A percentile compares a stretch with the other conserved stretches of the same genome.
phyloP scores from a whole-genome alignment of 2,888 invertebrate genomes.

The Agrilus mali region DNA sequence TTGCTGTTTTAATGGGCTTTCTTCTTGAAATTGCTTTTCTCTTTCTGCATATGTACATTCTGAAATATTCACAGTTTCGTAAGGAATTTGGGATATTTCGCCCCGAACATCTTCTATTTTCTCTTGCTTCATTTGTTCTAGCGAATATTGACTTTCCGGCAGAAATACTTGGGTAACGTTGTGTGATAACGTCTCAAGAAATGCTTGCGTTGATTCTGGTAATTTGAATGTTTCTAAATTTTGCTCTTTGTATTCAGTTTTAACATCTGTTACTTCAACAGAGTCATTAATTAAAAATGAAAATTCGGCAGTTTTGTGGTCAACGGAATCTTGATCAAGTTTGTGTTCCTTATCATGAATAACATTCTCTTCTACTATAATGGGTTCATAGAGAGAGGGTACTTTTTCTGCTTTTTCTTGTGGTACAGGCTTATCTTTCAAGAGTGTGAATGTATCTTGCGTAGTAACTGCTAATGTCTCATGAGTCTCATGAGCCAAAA shows the following conservation, averaged over 20 bases:
- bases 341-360: slow-evolving; percentile 35
- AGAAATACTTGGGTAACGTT: slow-evolving; percentile 20
- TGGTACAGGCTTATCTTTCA: too few relatives aligned
- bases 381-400: slow-evolving; percentile 25
- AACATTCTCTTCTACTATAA: slow-evolving; percentile 37
- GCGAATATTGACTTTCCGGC: slow-evolving; percentile 4
- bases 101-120: not conserved
- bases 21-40: slow-evolving; percentile 23
- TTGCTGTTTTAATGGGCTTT: slow-evolving; percentile 18
- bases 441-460: too few relatives aligned
- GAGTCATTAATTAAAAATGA: slow-evolving; percentile 33
- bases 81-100: slow-evolving; percentile 7
- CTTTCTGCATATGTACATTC: slow-evolving; percentile 25
- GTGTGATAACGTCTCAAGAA: slow-evolving; percentile 20
- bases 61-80: slow-evolving; percentile 18
- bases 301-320: slow-evolving; percentile 32
- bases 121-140: slow-evolving; percentile 2
- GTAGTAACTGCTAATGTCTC: too few relatives aligned
- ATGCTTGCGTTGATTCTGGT: slow-evolving; percentile 21
- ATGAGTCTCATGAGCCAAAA: too few relatives aligned
- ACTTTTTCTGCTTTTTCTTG: too few relatives aligned
- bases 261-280: slow-evolving; percentile 29
- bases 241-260: slow-evolving; percentile 28
- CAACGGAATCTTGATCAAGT: slow-evolving; percentile 24
- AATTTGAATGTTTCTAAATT: slow-evolving; percentile 19